A percentile compares a stretch with the other conserved stretches of the same genome.
Conservation (phyloP, 2,113 vertebrate genomes). For the Nothoprocta pentlandii region DNA sequence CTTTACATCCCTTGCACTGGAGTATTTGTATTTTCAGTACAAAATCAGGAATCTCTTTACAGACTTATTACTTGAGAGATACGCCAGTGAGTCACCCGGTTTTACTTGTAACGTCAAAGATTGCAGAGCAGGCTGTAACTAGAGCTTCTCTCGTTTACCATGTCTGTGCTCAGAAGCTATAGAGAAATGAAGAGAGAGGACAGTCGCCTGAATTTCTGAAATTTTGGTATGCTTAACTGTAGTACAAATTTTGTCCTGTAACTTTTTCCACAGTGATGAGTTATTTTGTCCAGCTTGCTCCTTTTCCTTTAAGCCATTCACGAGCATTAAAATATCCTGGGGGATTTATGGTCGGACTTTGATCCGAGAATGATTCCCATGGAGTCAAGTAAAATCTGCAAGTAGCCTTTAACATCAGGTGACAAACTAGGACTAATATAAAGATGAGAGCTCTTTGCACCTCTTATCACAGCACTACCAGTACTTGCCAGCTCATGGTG, state of each 20-base stretch:
- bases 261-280: background rate
- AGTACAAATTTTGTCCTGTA: background rate
- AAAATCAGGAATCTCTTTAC: background rate
- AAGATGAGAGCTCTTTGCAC: background rate
- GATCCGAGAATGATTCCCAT: background rate
- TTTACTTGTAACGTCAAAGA: background rate
- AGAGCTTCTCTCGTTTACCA: constrained; percentile 13
- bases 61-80: background rate
- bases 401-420: background rate
- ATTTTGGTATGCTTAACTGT: background rate
- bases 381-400: background rate
- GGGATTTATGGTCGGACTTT: background rate
- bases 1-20: background rate
- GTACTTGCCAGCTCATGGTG: accelerated
- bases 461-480: accelerated
- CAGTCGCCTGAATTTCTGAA: constrained; percentile 33
- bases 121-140: background rate
- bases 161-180: background rate
- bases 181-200: constrained; percentile 17
- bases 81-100: background rate
- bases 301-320: background rate
- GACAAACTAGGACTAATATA: background rate
- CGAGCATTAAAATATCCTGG: accelerated
- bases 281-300: background rate
- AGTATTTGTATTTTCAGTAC: background rate